Percentiles rank a stretch among this genome's conserved stretches.
These are phyloP conservation scores for Oxystoma pomonae DNA, from an alignment of 2,888 invertebrate species.

Conservation along the genomic window DNA sequence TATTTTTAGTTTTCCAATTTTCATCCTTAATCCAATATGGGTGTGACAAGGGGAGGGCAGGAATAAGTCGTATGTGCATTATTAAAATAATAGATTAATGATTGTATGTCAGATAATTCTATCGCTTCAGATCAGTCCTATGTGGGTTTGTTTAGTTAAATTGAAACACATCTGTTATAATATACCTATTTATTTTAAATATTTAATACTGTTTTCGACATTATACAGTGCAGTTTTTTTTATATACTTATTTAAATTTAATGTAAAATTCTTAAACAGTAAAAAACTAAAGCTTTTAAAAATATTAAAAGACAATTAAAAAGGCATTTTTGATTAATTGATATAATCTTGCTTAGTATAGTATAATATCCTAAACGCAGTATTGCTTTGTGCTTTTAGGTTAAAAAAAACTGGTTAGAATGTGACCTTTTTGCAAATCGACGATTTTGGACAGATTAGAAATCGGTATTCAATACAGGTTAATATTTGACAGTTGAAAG, in stretches of 20 bases:
- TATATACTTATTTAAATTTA: conserved; percentile 17
- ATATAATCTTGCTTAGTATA: neutral
- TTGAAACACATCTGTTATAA: too few relatives aligned
- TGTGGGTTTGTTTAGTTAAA: too few relatives aligned
- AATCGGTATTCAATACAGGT: neutral
- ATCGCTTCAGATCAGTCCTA: too few relatives aligned
- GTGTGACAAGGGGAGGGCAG: too few relatives aligned
- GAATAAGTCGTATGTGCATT: too few relatives aligned
- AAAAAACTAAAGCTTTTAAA: conserved; percentile 41
- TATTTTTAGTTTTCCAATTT: too few relatives aligned
- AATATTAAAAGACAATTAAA: conserved; percentile 7
- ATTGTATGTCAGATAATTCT: too few relatives aligned
- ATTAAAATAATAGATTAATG: too few relatives aligned
- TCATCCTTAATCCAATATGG: too few relatives aligned
- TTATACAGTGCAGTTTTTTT: conserved; percentile 40
- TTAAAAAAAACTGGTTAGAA: neutral
- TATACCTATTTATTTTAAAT: conserved; percentile 37
- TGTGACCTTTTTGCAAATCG: neutral
- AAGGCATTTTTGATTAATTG: neutral
- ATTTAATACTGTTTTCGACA: conserved; percentile 42
- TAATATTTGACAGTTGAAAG: too few relatives aligned
- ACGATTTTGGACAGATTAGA: neutral
- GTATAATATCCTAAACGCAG: too few relatives aligned
- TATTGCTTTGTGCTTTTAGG: neutral
- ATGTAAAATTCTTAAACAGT: conserved; percentile 26